Conservation (phyloP, 2,113 vertebrate species). For the Anhinga rufa region DNA sequence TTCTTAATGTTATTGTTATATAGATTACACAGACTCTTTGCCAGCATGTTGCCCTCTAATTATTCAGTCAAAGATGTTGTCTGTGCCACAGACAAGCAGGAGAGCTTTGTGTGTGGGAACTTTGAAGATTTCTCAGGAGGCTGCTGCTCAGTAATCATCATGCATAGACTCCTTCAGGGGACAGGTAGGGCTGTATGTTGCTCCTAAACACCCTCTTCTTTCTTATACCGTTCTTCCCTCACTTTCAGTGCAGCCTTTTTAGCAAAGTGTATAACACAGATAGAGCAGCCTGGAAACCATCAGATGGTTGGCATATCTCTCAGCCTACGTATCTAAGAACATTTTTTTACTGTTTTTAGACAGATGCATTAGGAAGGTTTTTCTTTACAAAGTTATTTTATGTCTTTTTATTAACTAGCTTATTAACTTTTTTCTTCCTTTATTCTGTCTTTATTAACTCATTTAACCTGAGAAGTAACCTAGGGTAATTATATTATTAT, state of each 20-base stretch:
- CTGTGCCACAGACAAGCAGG: background rate
- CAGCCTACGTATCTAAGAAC: background rate
- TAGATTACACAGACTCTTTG: slow-evolving; percentile 55
- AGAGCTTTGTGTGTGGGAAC: background rate
- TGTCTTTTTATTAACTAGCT: background rate
- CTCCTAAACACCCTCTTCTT: background rate
- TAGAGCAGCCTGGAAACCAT: background rate
- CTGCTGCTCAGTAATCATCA: background rate
- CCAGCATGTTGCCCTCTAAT: slow-evolving; percentile 44
- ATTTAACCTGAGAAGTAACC: background rate
- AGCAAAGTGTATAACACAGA: background rate
- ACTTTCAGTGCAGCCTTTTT: background rate
- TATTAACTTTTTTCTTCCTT: background rate
- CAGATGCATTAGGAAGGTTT: background rate
- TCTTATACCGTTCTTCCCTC: background rate
- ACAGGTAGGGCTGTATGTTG: background rate
- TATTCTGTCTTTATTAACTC: background rate
- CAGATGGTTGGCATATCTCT: background rate
- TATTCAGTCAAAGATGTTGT: slow-evolving; percentile 12
- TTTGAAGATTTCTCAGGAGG: background rate
- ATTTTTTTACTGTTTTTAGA: background rate
- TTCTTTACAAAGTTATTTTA: background rate
- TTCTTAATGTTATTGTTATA: slow-evolving; percentile 60
- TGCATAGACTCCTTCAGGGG: background rate
- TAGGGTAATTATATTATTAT: background rate